These are phyloP conservation scores for Aplocera efformata DNA, from an alignment of 2,888 invertebrate genomes.

Conservation along the genomic window DNA sequence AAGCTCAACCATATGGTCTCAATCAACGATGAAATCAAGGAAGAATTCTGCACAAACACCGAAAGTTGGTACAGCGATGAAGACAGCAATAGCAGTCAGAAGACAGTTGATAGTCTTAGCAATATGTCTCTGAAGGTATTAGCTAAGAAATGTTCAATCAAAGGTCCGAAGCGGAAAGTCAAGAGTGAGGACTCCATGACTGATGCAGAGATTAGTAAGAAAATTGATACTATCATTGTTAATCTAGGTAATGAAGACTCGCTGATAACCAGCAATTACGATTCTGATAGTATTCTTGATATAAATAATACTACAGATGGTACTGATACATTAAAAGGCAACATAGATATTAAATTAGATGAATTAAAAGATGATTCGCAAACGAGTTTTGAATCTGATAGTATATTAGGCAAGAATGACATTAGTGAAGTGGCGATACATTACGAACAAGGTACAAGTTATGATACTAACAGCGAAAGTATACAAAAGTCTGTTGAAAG, in stretches of 20 bases:
- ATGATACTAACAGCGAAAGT: no score
- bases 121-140: constrained; percentile 53
- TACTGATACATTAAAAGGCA: neutral
- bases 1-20: constrained; percentile 48
- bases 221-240: constrained; percentile 40
- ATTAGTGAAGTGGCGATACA: constrained; percentile 1
- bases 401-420: neutral
- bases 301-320: constrained; percentile 5
- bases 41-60: constrained; percentile 39
- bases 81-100: constrained; percentile 15
- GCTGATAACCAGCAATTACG: constrained; percentile 11
- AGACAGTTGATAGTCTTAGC: constrained; percentile 38
- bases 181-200: constrained; percentile 33
- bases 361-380: neutral
- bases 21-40: constrained; percentile 43
- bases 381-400: constrained; percentile 5
- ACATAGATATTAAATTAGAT: neutral
- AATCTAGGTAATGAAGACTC: constrained; percentile 32
- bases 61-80: constrained; percentile 34
- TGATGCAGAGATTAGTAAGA: constrained; percentile 1
- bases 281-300: constrained; percentile 19
- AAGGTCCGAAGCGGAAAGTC: constrained; percentile 46
- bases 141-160: constrained; percentile 47
- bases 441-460: no score
- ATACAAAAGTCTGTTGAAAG: no score